These are phyloP conservation scores for Apis cerana DNA, from an alignment of 1,140 invertebrate genomes.

Conservation along the genomic window DNA sequence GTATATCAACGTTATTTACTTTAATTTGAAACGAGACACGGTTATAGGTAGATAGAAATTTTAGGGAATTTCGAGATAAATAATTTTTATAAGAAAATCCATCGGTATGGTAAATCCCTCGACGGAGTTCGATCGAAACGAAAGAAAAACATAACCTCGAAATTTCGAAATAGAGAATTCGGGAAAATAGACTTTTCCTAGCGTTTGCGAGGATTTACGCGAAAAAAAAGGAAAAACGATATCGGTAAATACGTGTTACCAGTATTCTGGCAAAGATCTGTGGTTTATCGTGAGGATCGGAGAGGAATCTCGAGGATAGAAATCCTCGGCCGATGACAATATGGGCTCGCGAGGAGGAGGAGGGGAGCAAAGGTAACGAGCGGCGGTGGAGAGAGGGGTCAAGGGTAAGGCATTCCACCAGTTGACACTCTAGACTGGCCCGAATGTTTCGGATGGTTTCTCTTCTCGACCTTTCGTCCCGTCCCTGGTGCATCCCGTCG, in stretches of 20 bases:
- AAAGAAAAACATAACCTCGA: too few species aligned
- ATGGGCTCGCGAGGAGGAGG: conserved; percentile 48
- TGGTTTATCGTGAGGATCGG: conserved; percentile 30
- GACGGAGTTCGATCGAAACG: too few species aligned
- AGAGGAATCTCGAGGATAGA: conserved; percentile 53
- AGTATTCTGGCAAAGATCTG: neutral
- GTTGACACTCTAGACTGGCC: conserved; percentile 69
- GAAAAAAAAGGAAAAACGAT: neutral
- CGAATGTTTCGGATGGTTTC: conserved; percentile 71
- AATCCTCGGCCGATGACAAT: conserved; percentile 55
- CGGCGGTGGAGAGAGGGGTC: conserved; percentile 48
- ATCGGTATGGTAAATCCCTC: too few species aligned
- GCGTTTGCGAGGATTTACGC: too few species aligned
- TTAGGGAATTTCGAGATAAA: too few species aligned
- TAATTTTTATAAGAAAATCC: too few species aligned
- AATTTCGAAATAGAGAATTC: too few species aligned
- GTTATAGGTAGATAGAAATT: too few species aligned
- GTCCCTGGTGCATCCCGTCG: conserved; percentile 49
- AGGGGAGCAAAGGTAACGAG: conserved; percentile 30
- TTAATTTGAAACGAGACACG: too few species aligned
- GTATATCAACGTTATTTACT: too few species aligned
- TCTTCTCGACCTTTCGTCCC: conserved; percentile 61
- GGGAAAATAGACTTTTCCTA: neutral
- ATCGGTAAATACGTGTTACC: neutral
- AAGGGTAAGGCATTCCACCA: conserved; percentile 72